phyloP scores from a whole-genome alignment of 2,113 vertebrate genomes.

The Pelvicachromis taeniatus region DNA sequence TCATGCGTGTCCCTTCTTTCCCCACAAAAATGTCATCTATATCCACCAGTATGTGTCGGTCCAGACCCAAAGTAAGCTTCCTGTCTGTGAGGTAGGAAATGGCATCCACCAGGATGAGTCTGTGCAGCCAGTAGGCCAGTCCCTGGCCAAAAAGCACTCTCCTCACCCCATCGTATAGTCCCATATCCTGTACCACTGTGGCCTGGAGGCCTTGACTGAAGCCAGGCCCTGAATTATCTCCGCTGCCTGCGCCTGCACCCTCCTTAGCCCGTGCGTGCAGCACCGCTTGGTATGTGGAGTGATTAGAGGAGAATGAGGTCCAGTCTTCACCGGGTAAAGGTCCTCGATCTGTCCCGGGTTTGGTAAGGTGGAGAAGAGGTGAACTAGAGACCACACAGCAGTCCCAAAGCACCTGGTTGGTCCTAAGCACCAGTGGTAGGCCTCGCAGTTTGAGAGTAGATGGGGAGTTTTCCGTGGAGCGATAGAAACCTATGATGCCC shows the following conservation, averaged over 20 bases:
- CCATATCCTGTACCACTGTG: conserved; percentile 89
- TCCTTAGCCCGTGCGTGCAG: conserved; percentile 80
- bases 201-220: conserved; percentile 73
- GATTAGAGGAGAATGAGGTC: conserved; percentile 92
- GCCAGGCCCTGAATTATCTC: conserved; percentile 53
- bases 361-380: conserved; percentile 87
- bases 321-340: conserved; percentile 90
- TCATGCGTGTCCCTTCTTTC: conserved; percentile 96
- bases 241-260: conserved; percentile 42
- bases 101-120: conserved; percentile 89
- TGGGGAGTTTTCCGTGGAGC: conserved; percentile 90
- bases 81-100: conserved; percentile 88
- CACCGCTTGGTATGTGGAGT: conserved; percentile 92
- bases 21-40: conserved; percentile 96
- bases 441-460: conserved; percentile 81
- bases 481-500: conserved; percentile 93
- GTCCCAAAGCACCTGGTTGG: conserved; percentile 86
- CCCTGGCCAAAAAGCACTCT: conserved; percentile 93
- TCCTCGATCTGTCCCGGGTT: conserved; percentile 81
- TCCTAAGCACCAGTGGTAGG: conserved; percentile 83
- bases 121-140: conserved; percentile 92
- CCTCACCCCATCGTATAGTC: conserved; percentile 91
- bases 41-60: conserved; percentile 91
- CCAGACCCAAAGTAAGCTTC: conserved; percentile 84
- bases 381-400: conserved; percentile 85